A percentile compares a stretch with the other conserved stretches of the same genome.
Evolutionary conservation across 2,888 invertebrate genomes (phyloP).

Genomic region (Hydroisotoma schaefferi): DNA sequence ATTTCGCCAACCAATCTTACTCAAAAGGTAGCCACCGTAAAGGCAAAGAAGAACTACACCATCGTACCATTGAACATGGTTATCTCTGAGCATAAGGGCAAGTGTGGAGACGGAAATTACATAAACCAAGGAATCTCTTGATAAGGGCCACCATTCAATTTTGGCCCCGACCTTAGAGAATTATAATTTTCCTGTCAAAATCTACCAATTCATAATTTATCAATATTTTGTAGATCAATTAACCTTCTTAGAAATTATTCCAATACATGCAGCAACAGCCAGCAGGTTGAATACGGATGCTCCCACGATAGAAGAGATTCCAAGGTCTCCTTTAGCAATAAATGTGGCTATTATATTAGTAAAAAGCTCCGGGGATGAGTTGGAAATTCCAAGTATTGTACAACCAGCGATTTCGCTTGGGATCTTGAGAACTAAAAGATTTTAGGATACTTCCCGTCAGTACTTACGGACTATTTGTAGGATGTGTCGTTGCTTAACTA

Average conservation of each 20-base stretch:
- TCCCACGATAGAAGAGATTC: conserved; percentile 61
- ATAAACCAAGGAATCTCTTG: background rate
- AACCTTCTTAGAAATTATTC: background rate
- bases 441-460: background rate
- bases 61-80: background rate
- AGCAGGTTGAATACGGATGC: background rate
- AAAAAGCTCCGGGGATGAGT: background rate
- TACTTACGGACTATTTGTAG: background rate
- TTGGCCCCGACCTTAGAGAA: background rate
- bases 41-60: background rate
- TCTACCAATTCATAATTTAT: background rate
- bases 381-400: background rate
- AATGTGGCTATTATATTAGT: background rate
- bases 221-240: background rate
- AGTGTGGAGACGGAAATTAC: background rate
- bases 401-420: background rate
- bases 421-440: background rate
- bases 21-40: background rate
- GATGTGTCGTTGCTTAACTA: background rate
- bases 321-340: background rate
- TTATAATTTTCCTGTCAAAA: background rate
- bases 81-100: background rate
- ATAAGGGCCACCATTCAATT: background rate
- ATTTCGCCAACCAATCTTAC: background rate
- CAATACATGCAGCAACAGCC: background rate